Conservation (phyloP, 2,113 vertebrate species). For the Myxocyprinus asiaticus region DNA sequence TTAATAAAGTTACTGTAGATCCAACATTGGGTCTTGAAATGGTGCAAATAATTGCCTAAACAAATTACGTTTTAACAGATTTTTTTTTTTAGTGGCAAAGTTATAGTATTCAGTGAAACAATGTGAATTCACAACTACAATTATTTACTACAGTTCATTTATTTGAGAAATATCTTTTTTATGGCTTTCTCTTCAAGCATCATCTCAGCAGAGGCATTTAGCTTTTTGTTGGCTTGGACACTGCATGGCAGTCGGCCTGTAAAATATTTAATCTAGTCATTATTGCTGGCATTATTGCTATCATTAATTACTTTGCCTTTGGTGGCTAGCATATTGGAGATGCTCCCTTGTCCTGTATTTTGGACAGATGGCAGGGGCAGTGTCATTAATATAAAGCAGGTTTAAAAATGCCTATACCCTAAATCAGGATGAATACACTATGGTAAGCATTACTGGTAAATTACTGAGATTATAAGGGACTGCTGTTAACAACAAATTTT, state of each 20-base stretch:
- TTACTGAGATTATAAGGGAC: not conserved
- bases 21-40: not conserved
- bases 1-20: not conserved
- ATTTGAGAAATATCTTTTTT: slow-evolving; percentile 33
- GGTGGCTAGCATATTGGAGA: slow-evolving; percentile 96
- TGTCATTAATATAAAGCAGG: slow-evolving; percentile 98
- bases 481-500: not conserved
- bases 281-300: slow-evolving; percentile 95
- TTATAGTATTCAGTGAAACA: not conserved
- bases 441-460: slow-evolving; percentile 3
- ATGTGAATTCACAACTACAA: not conserved
- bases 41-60: not conserved
- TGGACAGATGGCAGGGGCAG: slow-evolving; percentile 94
- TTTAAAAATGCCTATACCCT: slow-evolving; percentile 86
- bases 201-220: slow-evolving; percentile 84
- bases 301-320: slow-evolving; percentile 98
- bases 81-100: not conserved
- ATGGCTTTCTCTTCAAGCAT: slow-evolving; percentile 55
- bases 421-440: slow-evolving; percentile 84
- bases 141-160: not conserved
- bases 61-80: not conserved
- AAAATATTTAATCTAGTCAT: slow-evolving; percentile 98
- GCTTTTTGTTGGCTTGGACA: slow-evolving; percentile 90
- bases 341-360: slow-evolving; percentile 81
- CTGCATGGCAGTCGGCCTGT: slow-evolving; percentile 93